Percentiles rank a stretch among this genome's conserved stretches.
phyloP scores from a whole-genome alignment of 2,888 invertebrate genomes.

The Hirtodrosophila duncani region DNA sequence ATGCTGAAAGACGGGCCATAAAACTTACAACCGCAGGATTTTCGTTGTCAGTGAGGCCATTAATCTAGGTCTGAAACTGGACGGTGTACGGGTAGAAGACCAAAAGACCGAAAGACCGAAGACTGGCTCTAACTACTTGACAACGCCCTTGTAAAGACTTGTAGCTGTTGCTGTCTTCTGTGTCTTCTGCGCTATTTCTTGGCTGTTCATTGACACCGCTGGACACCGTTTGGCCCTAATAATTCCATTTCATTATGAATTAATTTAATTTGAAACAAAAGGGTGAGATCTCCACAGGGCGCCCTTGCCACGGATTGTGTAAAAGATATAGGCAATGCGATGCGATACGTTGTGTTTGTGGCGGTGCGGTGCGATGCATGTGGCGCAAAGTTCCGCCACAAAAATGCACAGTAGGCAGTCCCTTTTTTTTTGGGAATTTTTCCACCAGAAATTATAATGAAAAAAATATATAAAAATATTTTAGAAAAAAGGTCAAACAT shows the following conservation, averaged over 20 bases:
- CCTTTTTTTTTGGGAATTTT: no score
- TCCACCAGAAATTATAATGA: no score
- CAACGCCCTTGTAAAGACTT: constrained; percentile 59
- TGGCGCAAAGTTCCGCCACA: constrained; percentile 71
- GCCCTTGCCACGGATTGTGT: constrained; percentile 72
- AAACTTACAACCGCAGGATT: constrained; percentile 71
- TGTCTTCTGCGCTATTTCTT: neutral
- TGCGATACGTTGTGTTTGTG: no score
- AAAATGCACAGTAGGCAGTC: constrained; percentile 69
- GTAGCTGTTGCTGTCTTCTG: neutral
- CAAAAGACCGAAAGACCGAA: no score
- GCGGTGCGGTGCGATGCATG: constrained; percentile 72
- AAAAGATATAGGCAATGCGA: no score
- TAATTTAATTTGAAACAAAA: constrained; percentile 64
- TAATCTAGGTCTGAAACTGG: no score
- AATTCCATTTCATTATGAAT: constrained; percentile 70
- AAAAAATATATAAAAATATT: constrained; percentile 26
- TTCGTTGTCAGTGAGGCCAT: constrained; percentile 63
- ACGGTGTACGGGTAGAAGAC: no score
- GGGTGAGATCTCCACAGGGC: constrained; percentile 66
- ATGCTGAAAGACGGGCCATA: constrained; percentile 46
- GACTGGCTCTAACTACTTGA: constrained; percentile 56
- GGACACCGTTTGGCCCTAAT: constrained; percentile 54
- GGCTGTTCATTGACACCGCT: constrained; percentile 20
- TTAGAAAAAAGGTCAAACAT: constrained; percentile 61